Base-by-base conservation (phyloP, 2,797 vertebrate genomes). In the Gymnopithys bicolor region DNA sequence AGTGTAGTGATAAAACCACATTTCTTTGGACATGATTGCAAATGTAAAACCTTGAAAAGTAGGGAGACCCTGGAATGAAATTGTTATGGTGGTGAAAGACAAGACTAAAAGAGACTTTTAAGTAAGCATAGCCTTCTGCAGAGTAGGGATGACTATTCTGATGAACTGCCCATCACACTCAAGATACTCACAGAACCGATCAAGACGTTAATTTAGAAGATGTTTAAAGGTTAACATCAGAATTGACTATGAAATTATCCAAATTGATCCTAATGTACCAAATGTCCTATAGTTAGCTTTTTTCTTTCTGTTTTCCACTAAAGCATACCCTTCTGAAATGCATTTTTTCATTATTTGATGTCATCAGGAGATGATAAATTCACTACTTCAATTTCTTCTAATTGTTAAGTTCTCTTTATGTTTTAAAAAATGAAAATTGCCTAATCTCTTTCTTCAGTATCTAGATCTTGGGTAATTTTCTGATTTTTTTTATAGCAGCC, bases 91-190 rank as follows among this genome's bases (percentile, higher is more conserved):
- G 83, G 25, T 35, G 22, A 48, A 82, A 82, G n/a, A 33, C 19
- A 75, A 24, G 3, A 17, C 5, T 27, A 46, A 76, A 75, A 6
- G 2, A 90, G n/a, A 58, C 4, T 75, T 75, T 49, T 83, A 52
- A 28, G 46, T 5, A 55, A 63, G 5, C 2, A 13, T 16, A 49
- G 22, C 3, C 37, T 75, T 92, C 25, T 62, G 41, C 6, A 62
- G 19, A 51, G 7, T 22, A 63, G 35, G 8, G 25, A 78, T 76
- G 16, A 56, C 13, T 60, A 14, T 53, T 79, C 43, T 46, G 13
- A 11, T 68, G 13, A 66, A 80, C 52, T 0, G 0, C 5, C 35
- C 17, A 33, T 62, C 53, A 28, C n/a, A 39, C 74, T 43, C 46
- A 84, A 66, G 52, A 58, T 35, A 32, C 11, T 69, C 45, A 85